A percentile compares a stretch with the other conserved stretches of the same genome.
phyloP scores from a whole-genome alignment of 2,888 invertebrate genomes.

The Hyposoter didymator region DNA sequence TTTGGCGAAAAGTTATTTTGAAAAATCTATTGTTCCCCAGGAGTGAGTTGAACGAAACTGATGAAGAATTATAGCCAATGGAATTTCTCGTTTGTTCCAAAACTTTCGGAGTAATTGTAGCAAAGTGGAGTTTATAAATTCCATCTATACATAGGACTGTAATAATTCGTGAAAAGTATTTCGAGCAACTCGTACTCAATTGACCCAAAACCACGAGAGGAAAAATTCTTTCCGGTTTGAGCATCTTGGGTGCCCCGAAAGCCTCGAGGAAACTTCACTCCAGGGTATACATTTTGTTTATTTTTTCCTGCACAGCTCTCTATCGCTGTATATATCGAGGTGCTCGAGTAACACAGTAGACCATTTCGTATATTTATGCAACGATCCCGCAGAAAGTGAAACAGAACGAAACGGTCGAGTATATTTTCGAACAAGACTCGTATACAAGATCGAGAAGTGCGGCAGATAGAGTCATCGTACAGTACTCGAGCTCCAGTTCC shows the following conservation, averaged over 20 bases:
- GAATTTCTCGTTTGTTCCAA: not conserved
- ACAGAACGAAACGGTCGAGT: slow-evolving; percentile 18
- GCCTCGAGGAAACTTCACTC: slow-evolving; percentile 16
- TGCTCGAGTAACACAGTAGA: slow-evolving; percentile 15
- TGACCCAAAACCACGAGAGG: slow-evolving; percentile 39
- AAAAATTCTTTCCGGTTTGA: slow-evolving; percentile 15
- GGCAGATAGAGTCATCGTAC: not conserved
- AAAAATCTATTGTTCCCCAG: not conserved
- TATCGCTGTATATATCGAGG: not conserved
- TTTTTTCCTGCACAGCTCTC: not conserved
- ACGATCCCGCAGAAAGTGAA: slow-evolving; percentile 26
- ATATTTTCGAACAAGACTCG: slow-evolving; percentile 38
- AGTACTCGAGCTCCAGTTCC: slow-evolving; percentile 44
- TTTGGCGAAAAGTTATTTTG: not conserved
- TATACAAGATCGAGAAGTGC: not conserved
- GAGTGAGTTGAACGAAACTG: not conserved
- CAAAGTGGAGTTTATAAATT: not conserved
- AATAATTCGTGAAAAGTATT: slow-evolving; percentile 17
- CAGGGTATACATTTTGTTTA: not conserved
- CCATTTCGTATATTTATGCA: slow-evolving; percentile 11
- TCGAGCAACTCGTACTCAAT: slow-evolving; percentile 33
- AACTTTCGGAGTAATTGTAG: not conserved
- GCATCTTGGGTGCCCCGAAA: not conserved
- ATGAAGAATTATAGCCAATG: not conserved
- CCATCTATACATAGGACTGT: slow-evolving; percentile 1